These are phyloP conservation scores for Ormyrus labotus DNA, from an alignment of 2,888 invertebrate genomes.

Conservation along the genomic window DNA sequence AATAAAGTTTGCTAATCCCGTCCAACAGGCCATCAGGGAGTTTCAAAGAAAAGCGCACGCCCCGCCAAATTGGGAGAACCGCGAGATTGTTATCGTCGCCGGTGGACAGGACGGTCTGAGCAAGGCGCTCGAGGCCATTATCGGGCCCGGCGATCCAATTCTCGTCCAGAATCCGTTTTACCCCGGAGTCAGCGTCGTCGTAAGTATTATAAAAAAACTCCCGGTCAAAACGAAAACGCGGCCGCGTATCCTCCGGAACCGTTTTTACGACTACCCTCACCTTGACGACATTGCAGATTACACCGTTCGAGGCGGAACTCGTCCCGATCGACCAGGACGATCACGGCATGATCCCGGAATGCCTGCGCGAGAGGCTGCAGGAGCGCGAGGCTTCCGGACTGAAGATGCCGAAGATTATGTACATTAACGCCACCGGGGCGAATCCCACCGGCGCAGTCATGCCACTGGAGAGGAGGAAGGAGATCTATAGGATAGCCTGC, in stretches of 20 bases:
- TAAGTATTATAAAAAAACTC: slow-evolving; percentile 73
- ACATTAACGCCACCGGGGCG: slow-evolving; percentile 85
- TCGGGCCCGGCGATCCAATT: slow-evolving; percentile 84
- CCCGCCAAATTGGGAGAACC: slow-evolving; percentile 81
- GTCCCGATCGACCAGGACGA: slow-evolving; percentile 84
- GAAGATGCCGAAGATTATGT: slow-evolving; percentile 84
- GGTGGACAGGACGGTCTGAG: slow-evolving; percentile 89
- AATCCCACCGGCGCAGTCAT: slow-evolving; percentile 87
- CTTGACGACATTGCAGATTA: slow-evolving; percentile 77
- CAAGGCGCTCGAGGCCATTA: slow-evolving; percentile 84
- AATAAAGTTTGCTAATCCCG: no score
- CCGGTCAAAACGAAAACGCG: not conserved
- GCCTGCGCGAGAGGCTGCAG: slow-evolving; percentile 79
- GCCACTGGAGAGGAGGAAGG: slow-evolving; percentile 80
- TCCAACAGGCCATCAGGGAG: slow-evolving; percentile 77
- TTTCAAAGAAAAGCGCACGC: slow-evolving; percentile 82
- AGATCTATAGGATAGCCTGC: slow-evolving; percentile 86
- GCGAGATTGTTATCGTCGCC: slow-evolving; percentile 82
- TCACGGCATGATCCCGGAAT: slow-evolving; percentile 81
- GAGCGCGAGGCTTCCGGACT: slow-evolving; percentile 73
- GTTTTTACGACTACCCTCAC: no score
- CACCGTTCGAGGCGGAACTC: slow-evolving; percentile 82
- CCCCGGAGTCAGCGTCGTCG: slow-evolving; percentile 82
- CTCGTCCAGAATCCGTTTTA: slow-evolving; percentile 85
- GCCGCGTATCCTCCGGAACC: no score